A percentile compares a stretch with the other conserved stretches of the same genome.
Evolutionary conservation across 2,113 vertebrate genomes (phyloP).

Genomic region (Saccopteryx leptura): DNA sequence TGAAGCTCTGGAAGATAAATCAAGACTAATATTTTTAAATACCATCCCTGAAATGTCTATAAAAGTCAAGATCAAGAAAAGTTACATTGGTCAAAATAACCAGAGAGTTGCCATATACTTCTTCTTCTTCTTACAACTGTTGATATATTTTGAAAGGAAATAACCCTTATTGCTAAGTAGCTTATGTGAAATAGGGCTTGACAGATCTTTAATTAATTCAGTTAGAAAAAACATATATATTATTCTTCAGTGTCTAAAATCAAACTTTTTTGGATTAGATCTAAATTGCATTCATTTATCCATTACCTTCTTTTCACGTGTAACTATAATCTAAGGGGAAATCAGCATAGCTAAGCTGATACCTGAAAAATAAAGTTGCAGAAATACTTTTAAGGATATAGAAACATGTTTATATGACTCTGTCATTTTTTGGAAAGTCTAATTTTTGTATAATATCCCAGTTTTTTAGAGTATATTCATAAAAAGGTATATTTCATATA

Average conservation of each 20-base stretch:
- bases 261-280: neutral
- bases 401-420: neutral
- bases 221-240: neutral
- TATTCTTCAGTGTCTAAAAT: neutral
- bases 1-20: slow-evolving; percentile 83
- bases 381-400: slow-evolving; percentile 21
- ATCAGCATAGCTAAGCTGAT: neutral
- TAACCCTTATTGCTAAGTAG: neutral
- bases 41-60: slow-evolving; percentile 29
- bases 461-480: neutral
- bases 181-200: neutral
- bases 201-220: neutral
- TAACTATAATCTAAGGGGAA: slow-evolving; percentile 15
- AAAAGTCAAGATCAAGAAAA: slow-evolving; percentile 36
- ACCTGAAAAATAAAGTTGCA: slow-evolving; percentile 24
- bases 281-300: slow-evolving; percentile 17
- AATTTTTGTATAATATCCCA: neutral
- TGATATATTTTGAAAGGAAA: slow-evolving; percentile 25
- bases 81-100: slow-evolving; percentile 4
- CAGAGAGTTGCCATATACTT: neutral
- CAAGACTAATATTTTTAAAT: slow-evolving; percentile 59
- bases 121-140: slow-evolving; percentile 9
- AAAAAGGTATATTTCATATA: neutral
- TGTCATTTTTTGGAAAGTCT: neutral
- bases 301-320: slow-evolving; percentile 30